Conservation (phyloP, 2,888 invertebrate genomes). For the Tenthredo distinguenda region DNA sequence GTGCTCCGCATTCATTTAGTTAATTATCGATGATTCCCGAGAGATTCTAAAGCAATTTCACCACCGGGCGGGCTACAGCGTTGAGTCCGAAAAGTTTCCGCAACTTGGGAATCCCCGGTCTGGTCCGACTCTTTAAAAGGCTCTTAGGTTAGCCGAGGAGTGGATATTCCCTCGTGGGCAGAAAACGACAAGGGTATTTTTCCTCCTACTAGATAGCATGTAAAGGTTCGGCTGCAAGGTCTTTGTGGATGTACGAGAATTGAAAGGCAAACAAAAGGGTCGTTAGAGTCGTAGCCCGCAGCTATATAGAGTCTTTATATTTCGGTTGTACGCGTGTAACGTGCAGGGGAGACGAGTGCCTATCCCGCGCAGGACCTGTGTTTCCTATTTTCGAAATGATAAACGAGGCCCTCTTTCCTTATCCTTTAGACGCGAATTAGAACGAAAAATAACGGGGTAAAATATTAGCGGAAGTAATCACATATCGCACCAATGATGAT, state of each 20-base stretch:
- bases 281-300: background rate
- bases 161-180: conserved; percentile 15
- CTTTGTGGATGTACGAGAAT: background rate
- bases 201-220: background rate
- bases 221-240: background rate
- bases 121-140: background rate
- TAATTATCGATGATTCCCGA: background rate
- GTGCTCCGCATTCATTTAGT: no score
- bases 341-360: background rate
- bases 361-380: background rate
- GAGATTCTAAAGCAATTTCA: background rate
- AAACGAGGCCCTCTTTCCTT: background rate
- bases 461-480: conserved; percentile 21
- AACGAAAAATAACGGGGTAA: conserved; percentile 46
- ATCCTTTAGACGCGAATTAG: background rate
- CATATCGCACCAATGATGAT: conserved; percentile 18
- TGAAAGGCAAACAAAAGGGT: conserved; percentile 11
- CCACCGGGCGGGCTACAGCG: background rate
- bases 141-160: background rate
- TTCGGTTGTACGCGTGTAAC: background rate
- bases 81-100: background rate
- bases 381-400: conserved; percentile 3
- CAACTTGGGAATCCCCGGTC: background rate
- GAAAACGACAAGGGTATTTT: background rate
- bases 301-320: conserved; percentile 4